Percentiles rank a stretch among this genome's conserved stretches.
Evolutionary conservation across 2,888 invertebrate genomes (phyloP).

Genomic region (Sphecodes monilicornis): DNA sequence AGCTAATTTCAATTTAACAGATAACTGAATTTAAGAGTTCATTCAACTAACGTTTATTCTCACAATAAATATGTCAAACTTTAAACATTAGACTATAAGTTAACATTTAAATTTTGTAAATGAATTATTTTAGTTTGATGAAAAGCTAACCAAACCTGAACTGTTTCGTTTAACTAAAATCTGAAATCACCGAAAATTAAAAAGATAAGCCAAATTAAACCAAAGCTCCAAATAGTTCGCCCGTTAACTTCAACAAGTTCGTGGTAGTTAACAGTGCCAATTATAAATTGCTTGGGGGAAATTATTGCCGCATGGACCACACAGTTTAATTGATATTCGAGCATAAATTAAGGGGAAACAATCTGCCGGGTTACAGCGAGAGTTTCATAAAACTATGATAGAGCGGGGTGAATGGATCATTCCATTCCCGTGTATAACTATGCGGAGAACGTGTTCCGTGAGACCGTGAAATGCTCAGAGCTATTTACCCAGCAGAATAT

Average conservation of each 20-base stretch:
- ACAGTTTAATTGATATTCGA: conserved; percentile 19
- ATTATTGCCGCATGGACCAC: neutral
- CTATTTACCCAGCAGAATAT: conserved; percentile 42
- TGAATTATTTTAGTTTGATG: too few species aligned
- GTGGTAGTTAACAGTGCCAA: neutral
- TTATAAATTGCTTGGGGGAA: neutral
- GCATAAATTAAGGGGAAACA: conserved; percentile 26
- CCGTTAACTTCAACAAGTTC: neutral
- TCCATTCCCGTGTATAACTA: conserved; percentile 48
- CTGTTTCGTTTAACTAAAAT: neutral
- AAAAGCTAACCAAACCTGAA: too few species aligned
- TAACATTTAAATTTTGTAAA: too few species aligned
- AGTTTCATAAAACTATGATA: conserved; percentile 39
- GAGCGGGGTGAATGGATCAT: conserved; percentile 15
- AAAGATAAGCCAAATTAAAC: neutral
- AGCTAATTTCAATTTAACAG: too few species aligned
- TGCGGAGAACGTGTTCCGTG: conserved; percentile 67
- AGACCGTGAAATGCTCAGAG: conserved; percentile 57
- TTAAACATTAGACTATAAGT: too few species aligned
- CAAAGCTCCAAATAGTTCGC: neutral
- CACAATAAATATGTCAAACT: too few species aligned
- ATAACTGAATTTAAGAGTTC: too few species aligned
- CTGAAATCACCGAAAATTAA: neutral
- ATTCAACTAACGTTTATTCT: too few species aligned
- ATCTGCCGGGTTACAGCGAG: neutral